Conservation (phyloP, 2,888 invertebrate genomes). For the Ditylenchus weischeri region DNA sequence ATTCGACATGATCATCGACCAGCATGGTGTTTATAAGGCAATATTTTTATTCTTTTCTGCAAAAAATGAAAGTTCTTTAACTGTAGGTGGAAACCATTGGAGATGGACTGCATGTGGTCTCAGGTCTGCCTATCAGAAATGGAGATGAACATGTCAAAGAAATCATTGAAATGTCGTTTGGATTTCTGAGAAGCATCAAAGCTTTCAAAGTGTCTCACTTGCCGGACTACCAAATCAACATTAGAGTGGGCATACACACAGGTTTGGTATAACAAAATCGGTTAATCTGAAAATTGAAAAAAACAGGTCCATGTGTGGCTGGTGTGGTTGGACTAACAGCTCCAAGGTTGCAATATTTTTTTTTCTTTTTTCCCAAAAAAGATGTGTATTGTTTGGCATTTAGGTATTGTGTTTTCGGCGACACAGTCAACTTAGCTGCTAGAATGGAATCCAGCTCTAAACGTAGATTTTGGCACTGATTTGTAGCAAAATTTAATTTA, state of each 20-base stretch:
- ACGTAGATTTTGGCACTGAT: neutral
- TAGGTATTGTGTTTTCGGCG: slow-evolving; percentile 4
- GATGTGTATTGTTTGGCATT: neutral
- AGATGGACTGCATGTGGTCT: slow-evolving; percentile 54
- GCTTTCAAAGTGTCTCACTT: slow-evolving; percentile 56
- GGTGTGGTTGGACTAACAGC: slow-evolving; percentile 8
- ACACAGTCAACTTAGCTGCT: slow-evolving; percentile 1
- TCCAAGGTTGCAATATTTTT: neutral
- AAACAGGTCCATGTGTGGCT: slow-evolving; percentile 3
- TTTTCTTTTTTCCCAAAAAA: no score
- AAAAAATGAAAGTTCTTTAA: neutral
- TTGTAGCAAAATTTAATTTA: neutral
- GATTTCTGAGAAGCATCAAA: slow-evolving; percentile 51
- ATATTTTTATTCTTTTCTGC: neutral
- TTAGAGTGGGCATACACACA: slow-evolving; percentile 58
- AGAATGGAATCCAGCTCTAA: slow-evolving; percentile 5
- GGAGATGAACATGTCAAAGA: slow-evolving; percentile 54
- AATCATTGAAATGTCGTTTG: slow-evolving; percentile 58
- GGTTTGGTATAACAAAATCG: slow-evolving; percentile 26
- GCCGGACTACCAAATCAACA: slow-evolving; percentile 43
- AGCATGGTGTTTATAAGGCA: slow-evolving; percentile 96
- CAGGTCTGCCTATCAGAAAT: slow-evolving; percentile 58
- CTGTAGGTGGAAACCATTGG: slow-evolving; percentile 30
- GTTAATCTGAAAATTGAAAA: neutral
- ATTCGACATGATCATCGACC: slow-evolving; percentile 86